Percentiles rank a stretch among this genome's conserved stretches.
Conservation (phyloP, 2,797 vertebrate species). For the Phrynocephalus guinanensis region DNA sequence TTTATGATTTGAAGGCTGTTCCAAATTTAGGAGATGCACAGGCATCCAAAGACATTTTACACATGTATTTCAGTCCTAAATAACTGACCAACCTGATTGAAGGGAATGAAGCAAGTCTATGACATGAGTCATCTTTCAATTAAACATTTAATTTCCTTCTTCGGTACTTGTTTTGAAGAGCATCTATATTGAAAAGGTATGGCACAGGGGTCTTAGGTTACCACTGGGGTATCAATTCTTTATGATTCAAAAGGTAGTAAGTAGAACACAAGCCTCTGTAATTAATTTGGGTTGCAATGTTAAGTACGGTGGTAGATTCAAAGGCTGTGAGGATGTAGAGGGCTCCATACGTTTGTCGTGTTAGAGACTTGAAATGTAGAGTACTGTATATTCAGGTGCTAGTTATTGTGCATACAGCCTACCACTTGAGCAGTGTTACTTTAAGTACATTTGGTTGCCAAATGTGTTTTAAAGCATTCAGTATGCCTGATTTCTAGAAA, state of each 20-base stretch:
- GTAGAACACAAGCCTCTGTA: background rate
- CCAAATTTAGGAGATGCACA: slow-evolving; percentile 21
- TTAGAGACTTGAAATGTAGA: background rate
- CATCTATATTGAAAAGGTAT: background rate
- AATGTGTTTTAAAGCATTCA: background rate
- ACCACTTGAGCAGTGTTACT: background rate
- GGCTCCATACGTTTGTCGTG: background rate
- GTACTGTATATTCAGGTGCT: background rate
- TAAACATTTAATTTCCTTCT: slow-evolving; percentile 19
- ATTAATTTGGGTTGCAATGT: background rate
- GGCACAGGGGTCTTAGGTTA: background rate
- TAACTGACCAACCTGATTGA: slow-evolving; percentile 2
- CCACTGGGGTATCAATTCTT: background rate
- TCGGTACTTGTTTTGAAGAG: background rate
- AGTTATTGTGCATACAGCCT: background rate
- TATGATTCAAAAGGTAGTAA: background rate
- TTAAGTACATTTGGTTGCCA: background rate
- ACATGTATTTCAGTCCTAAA: slow-evolving; percentile 24
- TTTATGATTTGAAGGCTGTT: slow-evolving; percentile 41
- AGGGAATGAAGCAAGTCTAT: slow-evolving; percentile 3
- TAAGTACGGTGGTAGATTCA: background rate
- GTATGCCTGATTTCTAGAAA: background rate
- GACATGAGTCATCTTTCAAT: slow-evolving; percentile 31
- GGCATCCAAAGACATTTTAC: slow-evolving; percentile 6
- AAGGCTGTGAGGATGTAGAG: background rate